phyloP scores from a whole-genome alignment of 2,797 vertebrate genomes.

The Allobates femoralis region DNA sequence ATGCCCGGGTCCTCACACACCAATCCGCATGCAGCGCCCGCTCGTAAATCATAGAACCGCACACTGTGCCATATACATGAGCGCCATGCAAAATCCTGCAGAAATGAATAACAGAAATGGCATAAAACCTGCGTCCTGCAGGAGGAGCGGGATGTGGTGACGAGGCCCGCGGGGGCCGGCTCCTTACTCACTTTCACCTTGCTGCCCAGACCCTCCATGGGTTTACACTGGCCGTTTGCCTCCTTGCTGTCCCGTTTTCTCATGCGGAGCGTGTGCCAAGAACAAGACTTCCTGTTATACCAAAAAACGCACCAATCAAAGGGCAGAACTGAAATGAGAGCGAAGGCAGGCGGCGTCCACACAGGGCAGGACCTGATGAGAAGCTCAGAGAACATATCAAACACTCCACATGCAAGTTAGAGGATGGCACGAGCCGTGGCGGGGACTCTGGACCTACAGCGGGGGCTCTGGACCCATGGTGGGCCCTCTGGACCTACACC shows the following conservation, averaged over 20 bases:
- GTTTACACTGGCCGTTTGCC: constrained; percentile 86
- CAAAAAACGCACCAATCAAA: constrained; percentile 89
- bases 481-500: neutral
- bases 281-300: constrained; percentile 98
- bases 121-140: constrained; percentile 34
- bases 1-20: neutral
- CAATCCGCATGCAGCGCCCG: constrained; percentile 45
- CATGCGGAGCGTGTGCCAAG: constrained; percentile 98
- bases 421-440: neutral
- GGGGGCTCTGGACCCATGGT: neutral
- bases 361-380: constrained; percentile 63
- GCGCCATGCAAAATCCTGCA: constrained; percentile 56
- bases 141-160: constrained; percentile 38
- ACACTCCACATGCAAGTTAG: constrained; percentile 16
- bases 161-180: constrained; percentile 64
- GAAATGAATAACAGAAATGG: constrained; percentile 40
- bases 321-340: constrained; percentile 71
- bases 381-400: constrained; percentile 26
- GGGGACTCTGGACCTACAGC: neutral
- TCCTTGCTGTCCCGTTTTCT: constrained; percentile 93
- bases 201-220: constrained; percentile 90
- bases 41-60: constrained; percentile 27
- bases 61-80: constrained; percentile 17
- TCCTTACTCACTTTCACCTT: constrained; percentile 93
- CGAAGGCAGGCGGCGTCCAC: constrained; percentile 68